Conservation (phyloP, 1,140 invertebrate species). For the Phenacoccus solenopsis region DNA sequence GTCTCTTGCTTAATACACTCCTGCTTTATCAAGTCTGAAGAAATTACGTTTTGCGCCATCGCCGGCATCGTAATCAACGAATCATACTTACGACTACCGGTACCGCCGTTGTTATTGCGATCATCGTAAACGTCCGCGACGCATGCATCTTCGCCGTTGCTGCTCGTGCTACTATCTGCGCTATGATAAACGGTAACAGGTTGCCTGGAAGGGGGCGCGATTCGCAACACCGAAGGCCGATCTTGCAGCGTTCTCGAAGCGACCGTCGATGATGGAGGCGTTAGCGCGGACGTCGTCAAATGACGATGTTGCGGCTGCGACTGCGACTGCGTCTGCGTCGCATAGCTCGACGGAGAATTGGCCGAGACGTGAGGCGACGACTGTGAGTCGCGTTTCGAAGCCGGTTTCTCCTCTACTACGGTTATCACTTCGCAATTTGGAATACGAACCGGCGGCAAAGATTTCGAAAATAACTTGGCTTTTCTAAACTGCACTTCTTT, state of each 20-base stretch:
- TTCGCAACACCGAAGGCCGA: constrained; percentile 19
- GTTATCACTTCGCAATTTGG: constrained; percentile 32
- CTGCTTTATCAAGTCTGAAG: constrained; percentile 4
- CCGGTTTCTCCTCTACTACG: constrained; percentile 1
- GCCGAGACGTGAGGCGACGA: background rate
- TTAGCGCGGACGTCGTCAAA: background rate
- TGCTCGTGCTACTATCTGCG: background rate
- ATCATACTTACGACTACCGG: background rate
- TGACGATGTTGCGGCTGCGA: background rate
- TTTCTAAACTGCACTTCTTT: constrained; percentile 32
- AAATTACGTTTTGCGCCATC: background rate
- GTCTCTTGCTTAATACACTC: background rate
- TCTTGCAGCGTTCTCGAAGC: constrained; percentile 9
- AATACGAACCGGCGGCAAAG: constrained; percentile 30
- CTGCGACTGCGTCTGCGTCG: background rate
- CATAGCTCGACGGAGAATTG: background rate
- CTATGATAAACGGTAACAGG: constrained; percentile 1
- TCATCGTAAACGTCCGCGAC: background rate
- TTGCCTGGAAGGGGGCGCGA: constrained; percentile 12
- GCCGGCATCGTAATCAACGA: background rate
- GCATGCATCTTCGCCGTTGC: background rate
- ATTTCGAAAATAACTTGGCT: constrained; percentile 31
- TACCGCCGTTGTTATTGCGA: background rate
- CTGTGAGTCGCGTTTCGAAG: background rate
- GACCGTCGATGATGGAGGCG: background rate